A percentile compares a stretch with the other conserved stretches of the same genome.
Evolutionary conservation across 1,140 invertebrate genomes (phyloP).

Genomic region (Zaprionus tsacasi): DNA sequence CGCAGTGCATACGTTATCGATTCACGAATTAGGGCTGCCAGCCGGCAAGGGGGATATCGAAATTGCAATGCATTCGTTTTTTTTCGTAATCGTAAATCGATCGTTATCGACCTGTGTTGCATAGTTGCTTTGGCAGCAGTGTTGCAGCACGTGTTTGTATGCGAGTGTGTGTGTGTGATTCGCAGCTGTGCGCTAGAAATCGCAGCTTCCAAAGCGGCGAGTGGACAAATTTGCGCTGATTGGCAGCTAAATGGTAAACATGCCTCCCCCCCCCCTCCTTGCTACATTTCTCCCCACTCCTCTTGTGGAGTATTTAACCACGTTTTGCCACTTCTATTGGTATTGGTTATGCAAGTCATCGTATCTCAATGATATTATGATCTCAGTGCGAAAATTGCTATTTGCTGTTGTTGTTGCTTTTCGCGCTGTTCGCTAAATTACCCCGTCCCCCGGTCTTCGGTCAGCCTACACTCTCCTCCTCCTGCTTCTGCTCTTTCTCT

Average conservation of each 20-base stretch:
- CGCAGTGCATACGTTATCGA: background rate
- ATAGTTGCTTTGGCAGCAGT: too few relatives aligned
- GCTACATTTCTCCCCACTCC: background rate
- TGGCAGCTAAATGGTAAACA: constrained; percentile 52
- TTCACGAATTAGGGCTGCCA: background rate
- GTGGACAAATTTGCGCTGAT: constrained; percentile 48
- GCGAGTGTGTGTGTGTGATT: background rate
- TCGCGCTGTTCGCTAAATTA: constrained; percentile 55
- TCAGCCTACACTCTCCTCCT: constrained; percentile 6
- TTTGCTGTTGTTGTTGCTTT: constrained; percentile 46
- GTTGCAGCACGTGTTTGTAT: background rate
- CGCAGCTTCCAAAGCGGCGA: constrained; percentile 34
- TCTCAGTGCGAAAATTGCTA: constrained; percentile 74
- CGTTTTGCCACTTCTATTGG: constrained; percentile 11
- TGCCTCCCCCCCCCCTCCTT: background rate
- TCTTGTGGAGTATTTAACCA: background rate
- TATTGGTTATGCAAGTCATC: constrained; percentile 49
- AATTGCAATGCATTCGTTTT: background rate
- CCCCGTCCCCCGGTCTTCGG: constrained; percentile 18
- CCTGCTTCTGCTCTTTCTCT: background rate
- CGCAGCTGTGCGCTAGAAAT: constrained; percentile 50
- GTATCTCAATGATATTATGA: constrained; percentile 75
- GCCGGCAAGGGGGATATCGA: too few relatives aligned
- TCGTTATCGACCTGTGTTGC: background rate
- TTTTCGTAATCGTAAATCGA: background rate